Conservation (phyloP, 1,140 invertebrate species). For the Pygmarrhopalites habei region DNA sequence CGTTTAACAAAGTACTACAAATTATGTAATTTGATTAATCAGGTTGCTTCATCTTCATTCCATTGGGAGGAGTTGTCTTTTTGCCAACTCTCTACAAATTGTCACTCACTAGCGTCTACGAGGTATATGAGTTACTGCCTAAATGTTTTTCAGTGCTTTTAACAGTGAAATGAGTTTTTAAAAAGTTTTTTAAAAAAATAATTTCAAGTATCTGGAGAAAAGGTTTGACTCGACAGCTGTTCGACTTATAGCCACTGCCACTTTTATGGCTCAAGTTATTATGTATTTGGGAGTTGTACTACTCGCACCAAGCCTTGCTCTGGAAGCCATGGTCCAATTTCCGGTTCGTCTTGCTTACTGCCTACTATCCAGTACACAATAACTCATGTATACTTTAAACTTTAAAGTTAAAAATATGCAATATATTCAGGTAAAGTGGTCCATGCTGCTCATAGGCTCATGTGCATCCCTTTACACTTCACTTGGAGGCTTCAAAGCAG, state of each 20-base stretch:
- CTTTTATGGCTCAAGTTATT: conserved; percentile 58
- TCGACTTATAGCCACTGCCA: conserved; percentile 66
- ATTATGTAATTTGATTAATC: no score
- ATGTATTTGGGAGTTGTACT: conserved; percentile 35
- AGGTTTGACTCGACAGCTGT: conserved; percentile 69
- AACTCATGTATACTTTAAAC: no score
- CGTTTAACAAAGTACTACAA: no score
- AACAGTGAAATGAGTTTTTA: neutral
- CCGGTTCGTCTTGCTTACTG: no score
- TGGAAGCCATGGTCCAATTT: conserved; percentile 68
- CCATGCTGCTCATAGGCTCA: conserved; percentile 61
- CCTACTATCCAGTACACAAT: no score
- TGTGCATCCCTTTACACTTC: conserved; percentile 70
- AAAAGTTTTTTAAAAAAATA: neutral
- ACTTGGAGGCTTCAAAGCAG: conserved; percentile 45
- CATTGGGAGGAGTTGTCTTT: conserved; percentile 35
- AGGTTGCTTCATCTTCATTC: conserved; percentile 33
- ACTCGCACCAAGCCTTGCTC: conserved; percentile 51
- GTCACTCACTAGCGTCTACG: conserved; percentile 38
- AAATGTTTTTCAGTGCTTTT: neutral
- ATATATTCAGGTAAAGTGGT: conserved; percentile 75
- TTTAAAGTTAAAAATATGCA: no score
- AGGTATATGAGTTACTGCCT: conserved; percentile 24
- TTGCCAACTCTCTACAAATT: conserved; percentile 37
- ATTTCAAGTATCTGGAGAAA: conserved; percentile 61